Conservation (phyloP, 2,888 invertebrate species). For the Uropetala carovei region DNA sequence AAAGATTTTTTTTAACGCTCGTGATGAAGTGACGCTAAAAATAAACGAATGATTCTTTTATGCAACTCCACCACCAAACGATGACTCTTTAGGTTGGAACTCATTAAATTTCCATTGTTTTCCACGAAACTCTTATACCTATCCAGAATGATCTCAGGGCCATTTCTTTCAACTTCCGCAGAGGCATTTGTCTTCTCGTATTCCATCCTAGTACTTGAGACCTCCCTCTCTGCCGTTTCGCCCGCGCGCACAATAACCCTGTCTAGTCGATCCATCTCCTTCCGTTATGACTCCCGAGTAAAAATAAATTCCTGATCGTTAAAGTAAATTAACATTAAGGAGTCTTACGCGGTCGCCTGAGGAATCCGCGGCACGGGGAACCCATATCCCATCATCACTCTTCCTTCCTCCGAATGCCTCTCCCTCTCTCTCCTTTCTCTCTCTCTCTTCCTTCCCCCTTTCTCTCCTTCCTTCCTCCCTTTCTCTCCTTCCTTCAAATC, state of each 20-base stretch:
- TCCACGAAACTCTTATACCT: constrained; percentile 19
- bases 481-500: not conserved
- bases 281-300: constrained; percentile 38
- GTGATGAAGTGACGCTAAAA: constrained; percentile 20
- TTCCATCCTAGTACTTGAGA: constrained; percentile 33
- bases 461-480: not conserved
- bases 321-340: constrained; percentile 44
- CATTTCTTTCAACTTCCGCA: constrained; percentile 14
- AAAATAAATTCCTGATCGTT: constrained; percentile 43
- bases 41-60: constrained; percentile 17
- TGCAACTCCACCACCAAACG: not conserved
- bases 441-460: not conserved
- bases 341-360: constrained; percentile 8
- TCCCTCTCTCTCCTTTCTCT: not conserved
- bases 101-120: constrained; percentile 32
- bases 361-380: constrained; percentile 14
- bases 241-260: constrained; percentile 21
- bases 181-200: constrained; percentile 38
- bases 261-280: constrained; percentile 36
- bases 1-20: constrained; percentile 3
- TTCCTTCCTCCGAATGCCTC: not conserved
- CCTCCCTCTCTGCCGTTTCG: not conserved
- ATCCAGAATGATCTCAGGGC: constrained; percentile 18
- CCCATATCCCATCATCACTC: constrained; percentile 22
- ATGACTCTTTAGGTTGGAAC: constrained; percentile 32